Conservation (phyloP, 2,888 invertebrate genomes). For the Chromoteleia sp. region DNA sequence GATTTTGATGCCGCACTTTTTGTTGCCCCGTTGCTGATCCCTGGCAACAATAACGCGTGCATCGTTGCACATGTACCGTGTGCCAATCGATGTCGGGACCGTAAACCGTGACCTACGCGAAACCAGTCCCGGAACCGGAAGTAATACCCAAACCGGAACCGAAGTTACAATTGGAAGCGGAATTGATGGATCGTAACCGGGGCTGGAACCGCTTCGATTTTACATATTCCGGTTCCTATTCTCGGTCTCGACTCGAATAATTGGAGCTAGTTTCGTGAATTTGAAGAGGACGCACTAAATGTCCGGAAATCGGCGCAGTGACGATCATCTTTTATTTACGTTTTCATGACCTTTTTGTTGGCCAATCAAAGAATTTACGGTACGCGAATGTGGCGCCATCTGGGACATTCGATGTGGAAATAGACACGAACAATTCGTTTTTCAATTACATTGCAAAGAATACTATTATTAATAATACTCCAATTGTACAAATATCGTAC, state of each 20-base stretch:
- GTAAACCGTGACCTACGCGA: constrained; percentile 55
- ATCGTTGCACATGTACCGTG: constrained; percentile 39
- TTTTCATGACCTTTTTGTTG: constrained; percentile 5
- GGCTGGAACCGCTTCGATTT: constrained; percentile 54
- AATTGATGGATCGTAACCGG: constrained; percentile 67
- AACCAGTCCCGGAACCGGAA: constrained; percentile 63
- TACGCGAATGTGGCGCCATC: no score
- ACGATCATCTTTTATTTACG: constrained; percentile 6
- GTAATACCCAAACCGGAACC: constrained; percentile 67
- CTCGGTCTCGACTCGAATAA: constrained; percentile 32
- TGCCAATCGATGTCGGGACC: constrained; percentile 57
- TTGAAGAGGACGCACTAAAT: constrained; percentile 38
- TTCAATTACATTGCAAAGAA: no score
- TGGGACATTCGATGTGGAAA: no score
- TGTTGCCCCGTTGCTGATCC: constrained; percentile 2
- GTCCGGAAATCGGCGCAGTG: constrained; percentile 38
- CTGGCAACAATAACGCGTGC: constrained; percentile 47
- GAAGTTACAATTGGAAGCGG: constrained; percentile 67
- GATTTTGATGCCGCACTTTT: neutral
- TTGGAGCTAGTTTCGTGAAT: constrained; percentile 28
- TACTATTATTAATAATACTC: no score
- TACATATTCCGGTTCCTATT: constrained; percentile 57
- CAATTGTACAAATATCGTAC: no score
- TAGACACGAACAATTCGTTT: neutral
- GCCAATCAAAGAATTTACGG: neutral